A percentile compares a stretch with the other conserved stretches of the same genome.
Evolutionary conservation across 92 coral and sea anemone genomes (phyloP).

Genomic region (Scolanthus callimorphus): DNA sequence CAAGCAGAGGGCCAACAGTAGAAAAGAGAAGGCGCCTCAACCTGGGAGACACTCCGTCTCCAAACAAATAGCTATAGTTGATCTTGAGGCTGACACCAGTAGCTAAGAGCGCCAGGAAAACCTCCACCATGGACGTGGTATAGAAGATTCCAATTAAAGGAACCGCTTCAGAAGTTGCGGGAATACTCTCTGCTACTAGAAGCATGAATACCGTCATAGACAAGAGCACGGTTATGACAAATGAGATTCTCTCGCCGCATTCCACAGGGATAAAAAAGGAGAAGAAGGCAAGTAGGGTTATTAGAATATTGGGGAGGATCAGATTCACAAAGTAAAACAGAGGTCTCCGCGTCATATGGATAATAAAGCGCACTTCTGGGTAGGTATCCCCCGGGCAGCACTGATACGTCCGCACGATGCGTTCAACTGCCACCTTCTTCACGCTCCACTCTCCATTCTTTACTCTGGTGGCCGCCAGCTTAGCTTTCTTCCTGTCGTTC

Average conservation of each 20-base stretch:
- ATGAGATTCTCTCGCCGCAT: constrained; percentile 57
- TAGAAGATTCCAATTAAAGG: constrained; percentile 51
- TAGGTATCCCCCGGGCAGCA: constrained; percentile 33
- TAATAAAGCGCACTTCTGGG: constrained; percentile 37
- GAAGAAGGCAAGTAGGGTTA: constrained; percentile 53
- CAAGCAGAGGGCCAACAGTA: constrained; percentile 50
- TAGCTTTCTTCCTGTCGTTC: constrained; percentile 28
- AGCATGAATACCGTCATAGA: constrained; percentile 62
- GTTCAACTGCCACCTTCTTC: constrained; percentile 16
- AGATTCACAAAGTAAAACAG: constrained; percentile 48
- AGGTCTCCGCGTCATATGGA: constrained; percentile 44
- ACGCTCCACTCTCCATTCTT: constrained; percentile 59
- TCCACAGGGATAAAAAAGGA: constrained; percentile 63
- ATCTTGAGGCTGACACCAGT: constrained; percentile 46
- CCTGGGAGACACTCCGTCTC: constrained; percentile 17
- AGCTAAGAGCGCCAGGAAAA: constrained; percentile 51
- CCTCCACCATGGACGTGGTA: constrained; percentile 49
- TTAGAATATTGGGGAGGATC: constrained; percentile 47
- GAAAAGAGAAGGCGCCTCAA: constrained; percentile 19
- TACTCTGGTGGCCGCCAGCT: constrained; percentile 33
- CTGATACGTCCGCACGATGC: constrained; percentile 19
- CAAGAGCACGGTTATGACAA: constrained; percentile 52
- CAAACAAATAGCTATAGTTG: constrained; percentile 52
- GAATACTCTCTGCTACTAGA: constrained; percentile 54
- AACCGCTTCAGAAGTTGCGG: constrained; percentile 60